Conservation (phyloP, 2,797 vertebrate species). For the Micrastur ruficollis region DNA sequence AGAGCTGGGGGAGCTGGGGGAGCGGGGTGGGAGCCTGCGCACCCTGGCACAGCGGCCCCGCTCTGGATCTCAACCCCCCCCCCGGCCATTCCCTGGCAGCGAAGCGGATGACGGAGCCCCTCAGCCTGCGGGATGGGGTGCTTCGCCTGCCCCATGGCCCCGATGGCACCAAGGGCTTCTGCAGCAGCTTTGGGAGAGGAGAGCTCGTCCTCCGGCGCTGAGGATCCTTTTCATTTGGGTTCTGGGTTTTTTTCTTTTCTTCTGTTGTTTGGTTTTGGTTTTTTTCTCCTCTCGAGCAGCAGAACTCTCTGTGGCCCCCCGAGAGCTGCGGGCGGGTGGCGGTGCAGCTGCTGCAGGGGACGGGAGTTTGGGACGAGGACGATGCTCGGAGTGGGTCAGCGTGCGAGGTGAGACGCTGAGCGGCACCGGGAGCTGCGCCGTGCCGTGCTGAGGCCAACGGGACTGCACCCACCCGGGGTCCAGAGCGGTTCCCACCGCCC, state of each 20-base stretch:
- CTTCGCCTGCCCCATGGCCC: conserved; percentile 70
- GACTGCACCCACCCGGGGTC: not conserved
- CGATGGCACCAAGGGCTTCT: conserved; percentile 70
- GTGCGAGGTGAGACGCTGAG: not conserved
- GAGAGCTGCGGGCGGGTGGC: not conserved
- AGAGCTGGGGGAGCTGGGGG: not conserved
- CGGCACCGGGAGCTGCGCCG: not conserved
- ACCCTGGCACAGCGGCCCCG: not conserved
- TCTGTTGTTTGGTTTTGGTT: not conserved
- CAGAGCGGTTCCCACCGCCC: not conserved
- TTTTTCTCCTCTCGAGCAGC: not conserved
- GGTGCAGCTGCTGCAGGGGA: not conserved
- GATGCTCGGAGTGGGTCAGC: not conserved
- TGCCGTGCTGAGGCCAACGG: rapidly evolving
- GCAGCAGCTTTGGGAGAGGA: conserved; percentile 54
- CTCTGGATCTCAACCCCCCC: not conserved
- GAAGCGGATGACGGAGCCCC: not conserved
- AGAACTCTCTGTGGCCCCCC: not conserved
- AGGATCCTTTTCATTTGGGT: rapidly evolving
- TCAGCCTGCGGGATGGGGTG: not conserved
- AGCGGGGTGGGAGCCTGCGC: not conserved
- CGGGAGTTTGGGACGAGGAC: not conserved
- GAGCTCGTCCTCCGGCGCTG: conserved; percentile 34
- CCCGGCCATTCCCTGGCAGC: not conserved
- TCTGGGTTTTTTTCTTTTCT: not conserved